A percentile compares a stretch with the other conserved stretches of the same genome.
Evolutionary conservation across 2,888 invertebrate species (phyloP).

Genomic region (Calliphora vomitoria): DNA sequence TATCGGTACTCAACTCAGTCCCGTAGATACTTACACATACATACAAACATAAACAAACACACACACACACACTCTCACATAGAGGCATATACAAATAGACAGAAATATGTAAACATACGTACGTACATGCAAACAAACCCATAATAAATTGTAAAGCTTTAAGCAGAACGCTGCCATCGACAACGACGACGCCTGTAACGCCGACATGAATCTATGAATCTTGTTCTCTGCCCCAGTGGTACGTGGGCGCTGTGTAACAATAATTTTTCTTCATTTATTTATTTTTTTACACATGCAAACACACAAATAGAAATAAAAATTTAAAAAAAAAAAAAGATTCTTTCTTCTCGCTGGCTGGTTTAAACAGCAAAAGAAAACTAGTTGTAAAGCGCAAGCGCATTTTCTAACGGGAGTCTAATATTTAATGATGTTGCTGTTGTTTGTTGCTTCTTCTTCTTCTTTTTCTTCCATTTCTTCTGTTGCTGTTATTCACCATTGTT

Average conservation of each 20-base stretch:
- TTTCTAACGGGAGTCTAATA: constrained; percentile 69
- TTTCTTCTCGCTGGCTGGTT: constrained; percentile 21
- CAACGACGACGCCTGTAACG: constrained; percentile 50
- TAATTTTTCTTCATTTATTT: constrained; percentile 45
- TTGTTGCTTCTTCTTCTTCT: constrained; percentile 35
- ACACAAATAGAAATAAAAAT: constrained; percentile 10
- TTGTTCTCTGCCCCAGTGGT: constrained; percentile 59
- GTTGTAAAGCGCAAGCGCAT: constrained; percentile 71
- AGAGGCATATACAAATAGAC: neutral
- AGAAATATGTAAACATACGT: constrained; percentile 8
- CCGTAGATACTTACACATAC: constrained; percentile 37
- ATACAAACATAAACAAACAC: constrained; percentile 23
- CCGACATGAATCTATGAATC: constrained; percentile 56
- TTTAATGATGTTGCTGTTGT: constrained; percentile 2
- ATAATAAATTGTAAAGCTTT: constrained; percentile 61
- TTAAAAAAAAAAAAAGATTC: constrained; percentile 5
- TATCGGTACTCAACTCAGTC: constrained; percentile 69
- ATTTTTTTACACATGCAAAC: constrained; percentile 52
- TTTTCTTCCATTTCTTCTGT: constrained; percentile 10
- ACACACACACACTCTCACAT: neutral
- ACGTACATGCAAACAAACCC: constrained; percentile 16
- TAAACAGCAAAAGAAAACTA: constrained; percentile 56
- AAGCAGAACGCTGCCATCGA: constrained; percentile 58
- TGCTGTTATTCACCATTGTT: constrained; percentile 31
- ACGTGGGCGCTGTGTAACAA: constrained; percentile 66